These are phyloP conservation scores for Cyrtorhinus lividipennis DNA, from an alignment of 1,140 invertebrate species.

Conservation along the genomic window DNA sequence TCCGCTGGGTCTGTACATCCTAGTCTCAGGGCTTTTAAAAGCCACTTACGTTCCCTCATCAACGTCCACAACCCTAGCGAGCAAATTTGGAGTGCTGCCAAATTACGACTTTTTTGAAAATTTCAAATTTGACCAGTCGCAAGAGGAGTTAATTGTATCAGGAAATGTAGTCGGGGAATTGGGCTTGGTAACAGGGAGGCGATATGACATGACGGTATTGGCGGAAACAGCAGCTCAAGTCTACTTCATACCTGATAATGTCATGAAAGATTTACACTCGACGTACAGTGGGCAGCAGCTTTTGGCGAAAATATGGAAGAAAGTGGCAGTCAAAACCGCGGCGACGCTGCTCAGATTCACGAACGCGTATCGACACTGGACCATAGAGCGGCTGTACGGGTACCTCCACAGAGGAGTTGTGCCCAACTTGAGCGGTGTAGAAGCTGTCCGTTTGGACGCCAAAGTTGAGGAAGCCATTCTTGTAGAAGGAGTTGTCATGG, in stretches of 20 bases:
- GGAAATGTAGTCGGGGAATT: conserved; percentile 34
- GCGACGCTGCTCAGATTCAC: neutral
- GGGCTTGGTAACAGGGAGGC: conserved; percentile 30
- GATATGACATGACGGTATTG: conserved; percentile 28
- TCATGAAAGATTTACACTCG: neutral
- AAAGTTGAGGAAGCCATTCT: neutral
- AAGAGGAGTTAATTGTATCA: conserved; percentile 31
- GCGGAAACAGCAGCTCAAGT: conserved; percentile 34
- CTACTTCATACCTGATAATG: neutral
- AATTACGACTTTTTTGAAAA: conserved; percentile 16
- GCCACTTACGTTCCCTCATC: neutral
- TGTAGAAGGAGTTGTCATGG: neutral
- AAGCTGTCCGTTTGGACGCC: neutral
- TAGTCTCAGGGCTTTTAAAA: conserved; percentile 7
- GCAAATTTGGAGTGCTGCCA: conserved; percentile 7
- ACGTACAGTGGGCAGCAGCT: neutral
- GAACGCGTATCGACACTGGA: neutral
- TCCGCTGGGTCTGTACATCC: conserved; percentile 6
- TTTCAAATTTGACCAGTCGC: conserved; percentile 9
- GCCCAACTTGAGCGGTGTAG: neutral
- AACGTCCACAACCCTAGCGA: neutral
- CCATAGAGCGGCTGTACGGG: neutral
- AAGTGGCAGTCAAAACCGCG: neutral
- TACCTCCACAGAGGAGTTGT: neutral
- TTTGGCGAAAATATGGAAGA: neutral